Evolutionary conservation across 2,888 invertebrate species (phyloP).

Genomic region (Bhutanitis thaidina): DNA sequence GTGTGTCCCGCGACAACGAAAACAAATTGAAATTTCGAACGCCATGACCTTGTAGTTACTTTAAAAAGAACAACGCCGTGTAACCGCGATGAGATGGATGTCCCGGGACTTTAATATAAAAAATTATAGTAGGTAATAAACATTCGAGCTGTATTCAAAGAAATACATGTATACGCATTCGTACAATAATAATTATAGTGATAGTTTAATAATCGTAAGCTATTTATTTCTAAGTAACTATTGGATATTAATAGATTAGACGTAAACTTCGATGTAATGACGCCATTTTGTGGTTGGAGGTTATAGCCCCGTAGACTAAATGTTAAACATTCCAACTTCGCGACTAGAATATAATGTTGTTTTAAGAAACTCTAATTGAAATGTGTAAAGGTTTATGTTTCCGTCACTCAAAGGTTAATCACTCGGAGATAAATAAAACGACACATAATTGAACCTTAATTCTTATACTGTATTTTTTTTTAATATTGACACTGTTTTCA

Average conservation of each 20-base stretch:
- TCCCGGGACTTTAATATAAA: conserved; percentile 5
- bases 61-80: neutral
- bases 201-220: conserved; percentile 47
- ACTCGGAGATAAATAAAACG: too few species aligned
- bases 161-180: conserved; percentile 77
- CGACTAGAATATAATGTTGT: neutral
- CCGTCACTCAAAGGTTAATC: too few species aligned
- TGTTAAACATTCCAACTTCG: conserved; percentile 23
- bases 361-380: neutral
- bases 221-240: conserved; percentile 68
- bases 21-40: neutral
- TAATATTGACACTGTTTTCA: too few species aligned
- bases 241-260: conserved; percentile 34
- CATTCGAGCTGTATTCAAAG: conserved; percentile 63
- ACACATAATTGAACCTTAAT: too few species aligned
- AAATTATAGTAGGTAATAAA: conserved; percentile 8
- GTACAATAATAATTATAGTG: conserved; percentile 74
- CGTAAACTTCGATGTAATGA: conserved; percentile 46
- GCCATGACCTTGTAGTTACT: neutral
- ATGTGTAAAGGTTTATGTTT: neutral
- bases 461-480: too few species aligned
- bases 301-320: conserved; percentile 28
- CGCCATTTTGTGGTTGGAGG: conserved; percentile 23
- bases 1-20: too few species aligned
- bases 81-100: neutral